A percentile compares a stretch with the other conserved stretches of the same genome.
Evolutionary conservation across 2,113 vertebrate genomes (phyloP).

Genomic region (Lepus americanus): DNA sequence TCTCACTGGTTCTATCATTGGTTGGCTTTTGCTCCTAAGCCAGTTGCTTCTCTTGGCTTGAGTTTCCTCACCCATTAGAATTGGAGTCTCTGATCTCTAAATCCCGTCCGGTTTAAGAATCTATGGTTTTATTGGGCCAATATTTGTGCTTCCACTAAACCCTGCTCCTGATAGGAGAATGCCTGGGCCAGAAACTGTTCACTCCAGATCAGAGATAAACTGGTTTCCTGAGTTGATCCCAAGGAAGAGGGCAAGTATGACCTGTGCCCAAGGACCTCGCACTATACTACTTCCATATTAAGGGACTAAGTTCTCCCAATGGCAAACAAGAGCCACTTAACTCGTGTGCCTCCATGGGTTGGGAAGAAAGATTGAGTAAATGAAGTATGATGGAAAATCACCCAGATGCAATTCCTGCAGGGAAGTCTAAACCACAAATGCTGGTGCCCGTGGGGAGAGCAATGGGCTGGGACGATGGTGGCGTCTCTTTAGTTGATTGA

Average conservation of each 20-base stretch:
- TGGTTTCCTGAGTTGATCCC: background rate
- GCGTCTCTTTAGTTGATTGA: background rate
- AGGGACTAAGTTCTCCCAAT: background rate
- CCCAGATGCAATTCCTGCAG: background rate
- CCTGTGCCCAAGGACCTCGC: background rate
- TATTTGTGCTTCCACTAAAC: constrained; percentile 32
- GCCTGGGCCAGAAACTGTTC: background rate
- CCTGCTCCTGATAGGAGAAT: background rate
- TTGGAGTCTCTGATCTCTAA: background rate
- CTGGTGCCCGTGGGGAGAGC: background rate
- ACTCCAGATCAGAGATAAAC: constrained; percentile 1
- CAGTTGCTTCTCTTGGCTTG: background rate
- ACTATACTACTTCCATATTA: background rate
- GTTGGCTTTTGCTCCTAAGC: background rate
- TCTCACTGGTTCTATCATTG: background rate
- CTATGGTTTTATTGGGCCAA: background rate
- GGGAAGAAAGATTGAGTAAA: background rate
- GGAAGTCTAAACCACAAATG: background rate
- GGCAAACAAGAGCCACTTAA: background rate
- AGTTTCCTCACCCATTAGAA: background rate
- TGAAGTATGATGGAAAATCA: constrained; percentile 36
- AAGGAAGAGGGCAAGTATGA: background rate
- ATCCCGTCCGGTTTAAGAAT: background rate
- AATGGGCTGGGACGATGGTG: background rate
- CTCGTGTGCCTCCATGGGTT: background rate